A percentile compares a stretch with the other conserved stretches of the same genome.
These are phyloP conservation scores for Papilio xuthus DNA, from an alignment of 1,140 invertebrate genomes.

Conservation along the genomic window DNA sequence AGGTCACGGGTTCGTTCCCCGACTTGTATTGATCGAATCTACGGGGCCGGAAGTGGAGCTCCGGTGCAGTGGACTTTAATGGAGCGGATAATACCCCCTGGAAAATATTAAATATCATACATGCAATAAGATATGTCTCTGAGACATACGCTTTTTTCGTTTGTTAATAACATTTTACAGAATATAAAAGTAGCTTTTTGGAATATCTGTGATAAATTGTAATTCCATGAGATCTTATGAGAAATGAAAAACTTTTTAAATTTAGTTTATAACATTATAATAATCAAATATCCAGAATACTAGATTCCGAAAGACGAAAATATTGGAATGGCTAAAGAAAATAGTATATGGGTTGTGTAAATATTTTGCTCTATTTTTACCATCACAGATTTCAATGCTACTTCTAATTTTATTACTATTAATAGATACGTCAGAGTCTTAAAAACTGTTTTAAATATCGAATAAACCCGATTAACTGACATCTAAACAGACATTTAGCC, in stretches of 20 bases:
- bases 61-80: conserved; percentile 66
- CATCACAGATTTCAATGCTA: not conserved
- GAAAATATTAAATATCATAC: conserved; percentile 15
- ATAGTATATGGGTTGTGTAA: not conserved
- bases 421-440: not conserved
- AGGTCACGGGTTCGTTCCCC: conserved; percentile 80
- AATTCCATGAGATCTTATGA: not conserved
- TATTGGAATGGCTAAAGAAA: not conserved
- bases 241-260: not conserved
- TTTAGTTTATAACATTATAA: not conserved
- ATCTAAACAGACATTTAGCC: not conserved
- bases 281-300: too few relatives aligned
- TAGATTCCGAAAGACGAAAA: not conserved
- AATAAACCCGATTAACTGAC: not conserved
- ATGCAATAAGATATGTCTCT: not conserved
- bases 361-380: conserved; percentile 3
- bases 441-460: conserved; percentile 5
- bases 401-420: not conserved
- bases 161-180: not conserved
- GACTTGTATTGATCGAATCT: conserved; percentile 73
- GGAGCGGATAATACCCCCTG: conserved; percentile 55
- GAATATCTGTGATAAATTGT: not conserved
- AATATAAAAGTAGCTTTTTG: not conserved
- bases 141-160: not conserved
- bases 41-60: conserved; percentile 69